Base-by-base conservation (phyloP, 1,140 invertebrate genomes). In the Plectus sambesii region DNA sequence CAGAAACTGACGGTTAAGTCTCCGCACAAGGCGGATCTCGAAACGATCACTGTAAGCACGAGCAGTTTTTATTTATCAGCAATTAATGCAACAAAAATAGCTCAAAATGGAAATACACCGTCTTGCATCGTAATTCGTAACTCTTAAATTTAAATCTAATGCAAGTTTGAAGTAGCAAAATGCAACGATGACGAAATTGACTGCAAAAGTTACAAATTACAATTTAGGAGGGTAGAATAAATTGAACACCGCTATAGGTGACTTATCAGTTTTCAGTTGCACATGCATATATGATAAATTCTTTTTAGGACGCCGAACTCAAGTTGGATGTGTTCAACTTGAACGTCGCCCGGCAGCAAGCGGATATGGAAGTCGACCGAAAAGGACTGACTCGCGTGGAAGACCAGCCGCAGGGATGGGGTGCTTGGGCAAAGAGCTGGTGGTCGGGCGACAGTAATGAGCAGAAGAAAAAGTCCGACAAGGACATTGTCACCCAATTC, bases 261-360 rank as follows among this genome's bases (percentile, higher is more conserved):
- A n/a, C n/a, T n/a, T n/a, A n/a, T n/a, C n/a, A n/a, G n/a, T n/a
- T n/a, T n/a, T n/a, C 25, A 47, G 29, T 50, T 24, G n/a, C 1
- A 2, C 17, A 12, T 36, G 6, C 6, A 17, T 19, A 2, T 9
- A 51, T 17, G 6, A 19, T 46, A 22, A 43, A 15, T 64, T 50
- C 23, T 5, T 58, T 33, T n/a, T n/a, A 66, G 66, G 35, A 58
- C 15, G 59, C 62, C 8, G 66, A 69, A 48, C 48, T 52, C 15
- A 73, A 76, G 22, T 71, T 98, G 20, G 87, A 96, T 75, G 74
- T 89, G 2, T 83, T 92, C 53, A 94, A 90, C 73, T 79, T 98
- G 43, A 82, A 89, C 15, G 75, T 96, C 23, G 84, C 88, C 26
- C 75, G 90, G 42, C 83, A 90, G 61, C 80, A 83, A 69, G 85